Percentiles rank a stretch among this genome's conserved stretches.
These are phyloP conservation scores for Lophius piscatorius DNA, from an alignment of 2,113 vertebrate species.

Conservation along the genomic window DNA sequence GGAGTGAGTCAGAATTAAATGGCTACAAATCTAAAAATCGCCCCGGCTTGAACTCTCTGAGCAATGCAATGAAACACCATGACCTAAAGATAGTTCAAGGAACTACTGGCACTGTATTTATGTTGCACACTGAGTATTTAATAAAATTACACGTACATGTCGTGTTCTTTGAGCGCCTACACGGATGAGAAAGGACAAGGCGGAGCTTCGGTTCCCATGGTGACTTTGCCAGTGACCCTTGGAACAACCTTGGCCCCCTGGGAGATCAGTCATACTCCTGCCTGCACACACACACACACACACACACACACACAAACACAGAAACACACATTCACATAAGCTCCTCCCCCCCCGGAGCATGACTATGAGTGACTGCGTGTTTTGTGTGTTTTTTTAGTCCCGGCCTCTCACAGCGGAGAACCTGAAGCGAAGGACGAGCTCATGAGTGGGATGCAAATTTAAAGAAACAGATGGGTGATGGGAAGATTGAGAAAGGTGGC, in stretches of 20 bases:
- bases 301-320: constrained; percentile 25
- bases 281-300: constrained; percentile 12
- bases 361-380: constrained; percentile 51
- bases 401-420: constrained; percentile 24
- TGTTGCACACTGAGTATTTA: background rate
- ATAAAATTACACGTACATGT: constrained; percentile 8
- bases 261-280: constrained; percentile 59
- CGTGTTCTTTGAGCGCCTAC: constrained; percentile 15
- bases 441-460: constrained; percentile 44
- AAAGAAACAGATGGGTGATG: constrained; percentile 43
- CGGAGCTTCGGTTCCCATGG: constrained; percentile 69
- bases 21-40: too few relatives aligned
- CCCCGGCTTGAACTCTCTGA: too few relatives aligned
- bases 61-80: background rate
- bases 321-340: constrained; percentile 4
- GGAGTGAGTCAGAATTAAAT: too few relatives aligned
- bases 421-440: constrained; percentile 48
- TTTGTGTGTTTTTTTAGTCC: constrained; percentile 34
- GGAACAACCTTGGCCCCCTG: constrained; percentile 63
- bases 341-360: constrained; percentile 26
- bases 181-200: constrained; percentile 39
- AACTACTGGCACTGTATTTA: background rate
- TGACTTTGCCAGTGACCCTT: constrained; percentile 65
- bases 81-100: background rate
- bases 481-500: constrained; percentile 32